phyloP scores from a whole-genome alignment of 2,113 vertebrate species.

The Puntigrus tetrazona region DNA sequence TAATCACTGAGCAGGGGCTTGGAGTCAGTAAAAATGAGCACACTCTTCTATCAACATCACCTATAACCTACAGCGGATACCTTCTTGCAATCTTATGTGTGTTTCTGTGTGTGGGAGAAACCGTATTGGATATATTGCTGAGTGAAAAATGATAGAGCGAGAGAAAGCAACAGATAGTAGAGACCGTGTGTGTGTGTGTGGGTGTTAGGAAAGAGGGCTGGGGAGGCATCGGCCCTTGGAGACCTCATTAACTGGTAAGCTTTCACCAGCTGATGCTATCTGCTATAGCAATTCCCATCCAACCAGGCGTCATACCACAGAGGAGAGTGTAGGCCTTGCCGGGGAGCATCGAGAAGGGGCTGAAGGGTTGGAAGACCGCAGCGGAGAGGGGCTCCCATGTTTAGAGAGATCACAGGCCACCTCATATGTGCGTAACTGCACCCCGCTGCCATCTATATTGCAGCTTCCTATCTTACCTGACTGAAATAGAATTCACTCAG shows the following conservation, averaged over 20 bases:
- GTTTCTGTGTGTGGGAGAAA: slow-evolving; percentile 32
- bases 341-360: not conserved
- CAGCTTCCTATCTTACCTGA: not conserved
- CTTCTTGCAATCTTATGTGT: slow-evolving; percentile 35
- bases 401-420: slow-evolving; percentile 42
- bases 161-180: slow-evolving; percentile 27
- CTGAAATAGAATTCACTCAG: not conserved
- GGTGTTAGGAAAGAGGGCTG: slow-evolving; percentile 53
- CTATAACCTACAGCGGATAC: slow-evolving; percentile 58
- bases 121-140: slow-evolving; percentile 19
- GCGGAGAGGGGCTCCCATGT: slow-evolving; percentile 25
- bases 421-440: slow-evolving; percentile 15
- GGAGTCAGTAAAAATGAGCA: slow-evolving; percentile 44
- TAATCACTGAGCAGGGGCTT: slow-evolving; percentile 49
- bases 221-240: slow-evolving; percentile 69
- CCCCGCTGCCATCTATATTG: not conserved
- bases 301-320: slow-evolving; percentile 43
- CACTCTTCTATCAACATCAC: slow-evolving; percentile 40
- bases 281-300: slow-evolving; percentile 53
- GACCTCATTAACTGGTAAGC: slow-evolving; percentile 79
- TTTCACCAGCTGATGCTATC: slow-evolving; percentile 64
- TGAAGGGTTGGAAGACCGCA: slow-evolving; percentile 35
- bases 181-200: slow-evolving; percentile 14
- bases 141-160: slow-evolving; percentile 36
- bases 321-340: slow-evolving; percentile 19